Conservation (phyloP, 1,140 invertebrate species). For the Caenorhabditis latens region DNA sequence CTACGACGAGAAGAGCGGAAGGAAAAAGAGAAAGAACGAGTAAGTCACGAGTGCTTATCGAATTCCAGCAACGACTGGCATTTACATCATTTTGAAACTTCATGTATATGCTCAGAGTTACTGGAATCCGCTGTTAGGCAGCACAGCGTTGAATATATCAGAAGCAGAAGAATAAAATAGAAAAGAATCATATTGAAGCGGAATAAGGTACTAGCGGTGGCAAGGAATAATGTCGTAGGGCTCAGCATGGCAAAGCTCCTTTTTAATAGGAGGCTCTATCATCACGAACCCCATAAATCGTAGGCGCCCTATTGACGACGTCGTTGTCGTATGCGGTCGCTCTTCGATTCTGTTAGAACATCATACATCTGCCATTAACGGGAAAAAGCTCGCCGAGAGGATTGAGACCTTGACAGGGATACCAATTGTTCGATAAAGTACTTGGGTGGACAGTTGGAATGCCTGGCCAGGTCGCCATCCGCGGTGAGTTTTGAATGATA, state of each 20-base stretch:
- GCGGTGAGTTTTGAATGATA: not conserved
- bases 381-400: not conserved
- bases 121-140: constrained; percentile 22
- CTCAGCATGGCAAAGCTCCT: too few relatives aligned
- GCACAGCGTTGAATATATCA: not conserved
- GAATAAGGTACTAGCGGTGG: not conserved
- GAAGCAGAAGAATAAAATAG: not conserved
- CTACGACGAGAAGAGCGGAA: constrained; percentile 16
- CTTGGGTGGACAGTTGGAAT: constrained; percentile 27
- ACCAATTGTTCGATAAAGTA: constrained; percentile 1
- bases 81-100: not conserved
- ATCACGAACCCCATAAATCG: constrained; percentile 31
- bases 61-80: constrained; percentile 46
- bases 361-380: not conserved
- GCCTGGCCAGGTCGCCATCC: constrained; percentile 7
- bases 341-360: not conserved
- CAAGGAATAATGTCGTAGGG: too few relatives aligned
- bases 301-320: not conserved
- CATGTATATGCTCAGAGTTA: constrained; percentile 29
- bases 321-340: not conserved
- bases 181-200: not conserved
- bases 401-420: constrained; percentile 50
- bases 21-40: constrained; percentile 40
- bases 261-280: not conserved
- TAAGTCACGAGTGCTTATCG: not conserved